Conservation (phyloP, 92 coral and sea anemone genomes). For the Meandrina meandrites region DNA sequence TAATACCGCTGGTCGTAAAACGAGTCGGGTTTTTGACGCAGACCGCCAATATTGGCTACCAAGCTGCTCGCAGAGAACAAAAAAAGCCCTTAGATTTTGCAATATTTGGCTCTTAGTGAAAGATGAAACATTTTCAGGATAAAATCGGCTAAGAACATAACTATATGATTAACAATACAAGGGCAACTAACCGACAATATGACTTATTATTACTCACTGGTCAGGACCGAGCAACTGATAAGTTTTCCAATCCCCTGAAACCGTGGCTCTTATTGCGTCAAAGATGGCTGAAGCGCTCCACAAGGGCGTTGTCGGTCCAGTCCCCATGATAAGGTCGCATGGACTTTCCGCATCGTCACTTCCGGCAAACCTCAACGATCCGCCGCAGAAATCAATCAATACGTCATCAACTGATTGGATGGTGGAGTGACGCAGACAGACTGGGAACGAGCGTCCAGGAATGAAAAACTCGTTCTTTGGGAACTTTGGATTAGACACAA, state of each 20-base stretch:
- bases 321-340: constrained; percentile 46
- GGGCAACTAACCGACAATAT: too few species aligned
- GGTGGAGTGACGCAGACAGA: constrained; percentile 61
- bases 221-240: constrained; percentile 29
- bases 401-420: constrained; percentile 44
- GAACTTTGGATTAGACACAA: constrained; percentile 52
- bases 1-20: constrained; percentile 72
- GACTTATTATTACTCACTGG: constrained; percentile 14
- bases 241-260: not conserved
- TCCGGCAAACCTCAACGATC: constrained; percentile 57
- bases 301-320: constrained; percentile 35
- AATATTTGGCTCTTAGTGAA: not conserved
- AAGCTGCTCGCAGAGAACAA: constrained; percentile 37
- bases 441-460: constrained; percentile 52
- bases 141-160: too few species aligned
- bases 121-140: too few species aligned
- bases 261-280: constrained; percentile 18
- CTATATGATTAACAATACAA: too few species aligned
- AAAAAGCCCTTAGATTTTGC: not conserved
- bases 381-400: constrained; percentile 16
- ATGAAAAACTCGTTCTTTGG: constrained; percentile 57
- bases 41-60: constrained; percentile 60
- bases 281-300: constrained; percentile 34
- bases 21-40: constrained; percentile 80
- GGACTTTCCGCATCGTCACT: constrained; percentile 40